Percentiles rank a stretch among this genome's conserved stretches.
Conservation (phyloP, 2,888 invertebrate genomes). For the Linyphia triangularis region DNA sequence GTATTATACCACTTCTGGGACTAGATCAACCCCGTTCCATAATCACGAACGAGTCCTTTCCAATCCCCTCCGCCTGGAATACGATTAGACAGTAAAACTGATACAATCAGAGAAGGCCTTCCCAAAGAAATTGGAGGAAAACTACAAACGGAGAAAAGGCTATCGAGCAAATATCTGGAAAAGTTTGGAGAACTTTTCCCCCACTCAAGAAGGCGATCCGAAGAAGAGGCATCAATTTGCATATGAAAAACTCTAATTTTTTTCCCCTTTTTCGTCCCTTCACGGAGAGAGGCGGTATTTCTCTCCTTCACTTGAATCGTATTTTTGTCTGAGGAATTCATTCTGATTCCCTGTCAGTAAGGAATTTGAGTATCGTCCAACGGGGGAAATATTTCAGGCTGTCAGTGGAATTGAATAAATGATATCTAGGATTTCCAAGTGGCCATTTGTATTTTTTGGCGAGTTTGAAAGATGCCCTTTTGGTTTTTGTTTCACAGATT, state of each 20-base stretch:
- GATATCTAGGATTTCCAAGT: conserved; percentile 16
- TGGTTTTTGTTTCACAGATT: too few relatives aligned
- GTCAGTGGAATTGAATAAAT: conserved; percentile 39
- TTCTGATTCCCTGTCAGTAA: conserved; percentile 26
- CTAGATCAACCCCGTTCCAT: too few relatives aligned
- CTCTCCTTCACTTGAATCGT: background rate
- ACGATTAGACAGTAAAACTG: background rate
- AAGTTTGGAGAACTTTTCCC: conserved; percentile 53
- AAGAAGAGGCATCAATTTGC: conserved; percentile 38
- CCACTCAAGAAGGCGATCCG: background rate
- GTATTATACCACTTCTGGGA: too few relatives aligned
- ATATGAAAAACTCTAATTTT: conserved; percentile 55
- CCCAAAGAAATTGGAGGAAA: background rate
- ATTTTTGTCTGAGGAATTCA: conserved; percentile 37
- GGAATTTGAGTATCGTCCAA: conserved; percentile 18
- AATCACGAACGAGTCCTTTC: too few relatives aligned
- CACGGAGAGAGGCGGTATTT: background rate
- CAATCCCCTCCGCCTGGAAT: background rate
- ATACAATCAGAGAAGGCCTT: background rate
- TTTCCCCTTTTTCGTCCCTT: conserved; percentile 1
- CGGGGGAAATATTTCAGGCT: conserved; percentile 25
- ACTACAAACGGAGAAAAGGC: conserved; percentile 31
- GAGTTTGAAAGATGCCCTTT: too few relatives aligned
- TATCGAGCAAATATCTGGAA: conserved; percentile 71
- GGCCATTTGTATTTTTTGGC: background rate